Percentiles rank a stretch among this genome's conserved stretches.
These are phyloP conservation scores for Calameuta idolon DNA, from an alignment of 2,888 invertebrate genomes.

Conservation along the genomic window DNA sequence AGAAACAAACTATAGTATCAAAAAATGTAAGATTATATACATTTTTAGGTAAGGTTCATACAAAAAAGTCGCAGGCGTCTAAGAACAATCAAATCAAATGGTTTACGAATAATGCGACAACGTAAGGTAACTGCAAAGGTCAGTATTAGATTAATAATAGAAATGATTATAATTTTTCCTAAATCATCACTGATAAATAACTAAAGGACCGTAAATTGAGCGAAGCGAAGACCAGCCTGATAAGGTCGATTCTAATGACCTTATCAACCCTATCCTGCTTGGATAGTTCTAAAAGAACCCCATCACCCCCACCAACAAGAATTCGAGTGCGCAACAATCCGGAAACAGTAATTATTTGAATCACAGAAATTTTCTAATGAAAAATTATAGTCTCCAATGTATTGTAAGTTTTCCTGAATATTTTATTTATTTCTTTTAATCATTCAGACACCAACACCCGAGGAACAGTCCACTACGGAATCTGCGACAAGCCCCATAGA, in stretches of 20 bases:
- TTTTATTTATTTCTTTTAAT: neutral
- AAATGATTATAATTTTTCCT: neutral
- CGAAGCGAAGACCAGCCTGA: slow-evolving; percentile 52
- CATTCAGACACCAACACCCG: slow-evolving; percentile 32
- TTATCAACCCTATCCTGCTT: slow-evolving; percentile 58
- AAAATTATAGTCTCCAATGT: too few relatives aligned
- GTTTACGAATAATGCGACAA: slow-evolving; percentile 63
- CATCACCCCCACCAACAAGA: slow-evolving; percentile 60
- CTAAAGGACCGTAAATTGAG: slow-evolving; percentile 54
- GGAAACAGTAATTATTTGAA: slow-evolving; percentile 40
- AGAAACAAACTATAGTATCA: neutral
- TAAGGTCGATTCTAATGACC: slow-evolving; percentile 53
- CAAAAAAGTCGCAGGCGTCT: slow-evolving; percentile 71
- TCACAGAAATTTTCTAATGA: neutral
- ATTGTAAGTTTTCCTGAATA: neutral
- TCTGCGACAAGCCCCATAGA: slow-evolving; percentile 31
- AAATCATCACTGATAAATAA: slow-evolving; percentile 44
- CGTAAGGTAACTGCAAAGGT: slow-evolving; percentile 21
- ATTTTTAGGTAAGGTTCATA: slow-evolving; percentile 68
- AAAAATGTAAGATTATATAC: neutral
- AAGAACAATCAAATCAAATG: slow-evolving; percentile 70
- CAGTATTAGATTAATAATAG: neutral
- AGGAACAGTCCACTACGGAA: slow-evolving; percentile 45
- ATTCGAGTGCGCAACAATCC: slow-evolving; percentile 47
- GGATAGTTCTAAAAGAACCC: slow-evolving; percentile 50